phyloP scores from a whole-genome alignment of 2,888 invertebrate species.

The Eupelmus urozonus region DNA sequence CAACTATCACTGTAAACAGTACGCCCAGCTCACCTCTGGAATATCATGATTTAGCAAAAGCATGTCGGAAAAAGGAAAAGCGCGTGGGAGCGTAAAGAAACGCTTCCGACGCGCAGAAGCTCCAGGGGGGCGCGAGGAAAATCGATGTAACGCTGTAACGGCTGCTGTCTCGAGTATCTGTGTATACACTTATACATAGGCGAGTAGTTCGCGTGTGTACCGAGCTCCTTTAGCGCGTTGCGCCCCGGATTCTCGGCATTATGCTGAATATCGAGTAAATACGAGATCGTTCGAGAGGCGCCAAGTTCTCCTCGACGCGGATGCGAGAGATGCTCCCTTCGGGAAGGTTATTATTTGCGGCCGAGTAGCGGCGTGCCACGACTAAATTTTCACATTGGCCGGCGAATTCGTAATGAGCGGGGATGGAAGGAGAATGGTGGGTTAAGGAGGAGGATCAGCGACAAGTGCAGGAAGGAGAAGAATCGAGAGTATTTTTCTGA shows the following conservation, averaged over 20 bases:
- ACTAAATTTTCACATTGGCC: not conserved
- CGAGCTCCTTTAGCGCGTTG: not conserved
- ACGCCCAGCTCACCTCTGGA: not conserved
- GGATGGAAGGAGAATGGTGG: not conserved
- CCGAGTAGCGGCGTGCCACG: not conserved
- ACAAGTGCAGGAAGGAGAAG: not conserved
- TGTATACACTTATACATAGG: too few relatives aligned
- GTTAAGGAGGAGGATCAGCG: not conserved
- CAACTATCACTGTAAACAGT: constrained; percentile 8
- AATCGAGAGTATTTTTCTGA: constrained; percentile 9
- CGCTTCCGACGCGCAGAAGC: not conserved
- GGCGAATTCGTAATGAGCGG: not conserved
- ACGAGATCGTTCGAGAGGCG: constrained; percentile 37
- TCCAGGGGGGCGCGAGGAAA: constrained; percentile 4
- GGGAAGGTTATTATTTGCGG: constrained; percentile 36
- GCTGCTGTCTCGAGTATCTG: not conserved
- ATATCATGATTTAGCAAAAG: constrained; percentile 29
- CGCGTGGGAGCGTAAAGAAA: not conserved
- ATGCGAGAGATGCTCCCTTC: not conserved
- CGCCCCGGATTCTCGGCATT: constrained; percentile 26
- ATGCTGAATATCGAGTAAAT: constrained; percentile 44
- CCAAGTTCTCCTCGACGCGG: constrained; percentile 10
- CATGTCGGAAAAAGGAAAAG: not conserved
- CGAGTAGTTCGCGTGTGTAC: too few relatives aligned
- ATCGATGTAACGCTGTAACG: constrained; percentile 26